Evolutionary conservation across 1,140 invertebrate genomes (phyloP).

Genomic region (Mactra quadrangularis): DNA sequence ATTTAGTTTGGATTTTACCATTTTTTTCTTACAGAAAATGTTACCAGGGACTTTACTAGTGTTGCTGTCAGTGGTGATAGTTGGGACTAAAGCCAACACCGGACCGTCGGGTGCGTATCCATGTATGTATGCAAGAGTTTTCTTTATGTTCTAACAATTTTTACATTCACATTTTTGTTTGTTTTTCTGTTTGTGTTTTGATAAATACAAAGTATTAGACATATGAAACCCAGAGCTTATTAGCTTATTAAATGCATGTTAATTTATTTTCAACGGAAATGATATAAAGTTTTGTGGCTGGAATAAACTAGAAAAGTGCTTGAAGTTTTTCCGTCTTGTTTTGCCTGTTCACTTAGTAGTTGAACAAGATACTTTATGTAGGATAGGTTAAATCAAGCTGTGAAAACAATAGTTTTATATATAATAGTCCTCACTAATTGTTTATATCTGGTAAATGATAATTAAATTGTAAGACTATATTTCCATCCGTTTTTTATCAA

Average conservation of each 20-base stretch:
- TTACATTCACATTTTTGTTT: not conserved
- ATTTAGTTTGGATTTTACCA: slow-evolving; percentile 23
- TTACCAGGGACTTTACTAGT: not conserved
- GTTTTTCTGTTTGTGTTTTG: slow-evolving; percentile 22
- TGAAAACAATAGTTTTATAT: no score
- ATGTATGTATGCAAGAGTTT: slow-evolving; percentile 53
- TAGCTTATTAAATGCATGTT: not conserved
- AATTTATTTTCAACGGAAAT: not conserved
- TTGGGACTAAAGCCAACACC: not conserved
- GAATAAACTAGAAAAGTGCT: not conserved
- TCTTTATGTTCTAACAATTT: slow-evolving; percentile 38
- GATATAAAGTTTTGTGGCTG: not conserved
- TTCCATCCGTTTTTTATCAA: no score
- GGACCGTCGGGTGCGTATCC: slow-evolving; percentile 35
- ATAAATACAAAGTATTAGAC: not conserved
- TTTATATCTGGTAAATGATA: no score
- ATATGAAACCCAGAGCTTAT: slow-evolving; percentile 3
- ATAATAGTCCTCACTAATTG: no score
- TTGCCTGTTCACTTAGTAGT: no score
- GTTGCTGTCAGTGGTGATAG: not conserved
- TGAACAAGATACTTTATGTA: no score
- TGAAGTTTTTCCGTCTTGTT: not conserved
- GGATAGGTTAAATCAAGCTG: no score
- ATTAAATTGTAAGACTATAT: no score
- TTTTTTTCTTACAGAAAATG: slow-evolving; percentile 35